Percentiles rank a stretch among this genome's conserved stretches.
phyloP scores from a whole-genome alignment of 64 coral and sea anemone genomes.

The Pachyseris speciosa region DNA sequence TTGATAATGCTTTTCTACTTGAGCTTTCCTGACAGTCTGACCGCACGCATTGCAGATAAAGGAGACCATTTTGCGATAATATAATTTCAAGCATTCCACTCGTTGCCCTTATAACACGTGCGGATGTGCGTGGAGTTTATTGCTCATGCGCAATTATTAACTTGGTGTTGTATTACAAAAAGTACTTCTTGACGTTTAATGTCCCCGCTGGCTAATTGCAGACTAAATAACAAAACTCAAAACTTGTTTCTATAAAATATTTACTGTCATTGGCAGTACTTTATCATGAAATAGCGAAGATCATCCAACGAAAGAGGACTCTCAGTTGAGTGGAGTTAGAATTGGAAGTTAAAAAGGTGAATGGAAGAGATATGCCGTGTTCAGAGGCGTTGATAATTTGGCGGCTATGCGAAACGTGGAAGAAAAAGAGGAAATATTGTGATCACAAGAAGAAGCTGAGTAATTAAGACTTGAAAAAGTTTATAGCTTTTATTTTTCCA shows the following conservation, averaged over 20 bases:
- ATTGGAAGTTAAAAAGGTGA: not conserved
- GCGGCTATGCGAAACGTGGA: not conserved
- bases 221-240: not conserved
- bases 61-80: conserved; percentile 85
- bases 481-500: no score
- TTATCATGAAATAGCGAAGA: not conserved
- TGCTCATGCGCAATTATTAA: not conserved
- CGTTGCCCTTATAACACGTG: no score
- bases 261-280: not conserved
- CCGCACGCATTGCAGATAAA: conserved; percentile 96
- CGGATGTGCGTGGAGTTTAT: conserved; percentile 39
- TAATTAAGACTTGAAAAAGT: not conserved
- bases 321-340: not conserved
- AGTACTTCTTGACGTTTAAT: not conserved
- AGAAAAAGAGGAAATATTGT: not conserved
- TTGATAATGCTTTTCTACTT: conserved; percentile 97
- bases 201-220: not conserved
- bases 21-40: conserved; percentile 86
- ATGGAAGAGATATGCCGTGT: not conserved
- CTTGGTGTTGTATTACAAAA: not conserved
- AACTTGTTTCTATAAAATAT: not conserved
- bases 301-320: not conserved
- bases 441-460: not conserved
- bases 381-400: not conserved
- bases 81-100: no score